These are phyloP conservation scores for Fratercula arctica DNA, from an alignment of 2,797 vertebrate species.

Conservation along the genomic window DNA sequence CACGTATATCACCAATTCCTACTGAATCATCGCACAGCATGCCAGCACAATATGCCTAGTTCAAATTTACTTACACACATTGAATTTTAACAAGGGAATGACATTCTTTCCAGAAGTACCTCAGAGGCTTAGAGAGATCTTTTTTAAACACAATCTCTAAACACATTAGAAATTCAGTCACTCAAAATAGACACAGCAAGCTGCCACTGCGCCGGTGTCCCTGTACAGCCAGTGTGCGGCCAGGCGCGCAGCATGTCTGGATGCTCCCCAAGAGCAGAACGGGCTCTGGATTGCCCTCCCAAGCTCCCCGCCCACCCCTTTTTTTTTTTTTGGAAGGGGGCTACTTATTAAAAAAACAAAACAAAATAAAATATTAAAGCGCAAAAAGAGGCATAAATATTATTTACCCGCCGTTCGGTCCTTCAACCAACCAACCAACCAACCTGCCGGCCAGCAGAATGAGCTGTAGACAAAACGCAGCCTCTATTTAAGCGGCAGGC, in stretches of 20 bases:
- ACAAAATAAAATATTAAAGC: neutral
- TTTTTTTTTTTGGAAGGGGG: no score
- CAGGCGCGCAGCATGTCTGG: neutral
- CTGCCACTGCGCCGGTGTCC: neutral
- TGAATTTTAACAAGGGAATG: neutral
- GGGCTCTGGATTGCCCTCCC: neutral
- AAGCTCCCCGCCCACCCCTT: neutral
- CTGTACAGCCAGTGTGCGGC: accelerated
- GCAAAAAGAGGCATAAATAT: neutral
- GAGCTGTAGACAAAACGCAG: slow-evolving; percentile 31
- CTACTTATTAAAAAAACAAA: no score
- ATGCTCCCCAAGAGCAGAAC: neutral
- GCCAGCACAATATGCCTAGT: neutral
- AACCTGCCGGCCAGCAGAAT: neutral
- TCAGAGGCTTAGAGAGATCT: neutral
- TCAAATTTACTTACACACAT: neutral
- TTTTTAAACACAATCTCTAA: neutral
- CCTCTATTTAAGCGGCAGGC: neutral
- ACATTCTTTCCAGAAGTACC: neutral
- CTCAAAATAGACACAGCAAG: neutral
- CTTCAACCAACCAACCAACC: neutral
- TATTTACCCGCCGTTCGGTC: neutral
- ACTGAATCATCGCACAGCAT: neutral
- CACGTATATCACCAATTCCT: neutral
- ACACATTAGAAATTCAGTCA: neutral